Base-by-base conservation (phyloP, 1,140 invertebrate species). In the Muscidifurax raptorellus region DNA sequence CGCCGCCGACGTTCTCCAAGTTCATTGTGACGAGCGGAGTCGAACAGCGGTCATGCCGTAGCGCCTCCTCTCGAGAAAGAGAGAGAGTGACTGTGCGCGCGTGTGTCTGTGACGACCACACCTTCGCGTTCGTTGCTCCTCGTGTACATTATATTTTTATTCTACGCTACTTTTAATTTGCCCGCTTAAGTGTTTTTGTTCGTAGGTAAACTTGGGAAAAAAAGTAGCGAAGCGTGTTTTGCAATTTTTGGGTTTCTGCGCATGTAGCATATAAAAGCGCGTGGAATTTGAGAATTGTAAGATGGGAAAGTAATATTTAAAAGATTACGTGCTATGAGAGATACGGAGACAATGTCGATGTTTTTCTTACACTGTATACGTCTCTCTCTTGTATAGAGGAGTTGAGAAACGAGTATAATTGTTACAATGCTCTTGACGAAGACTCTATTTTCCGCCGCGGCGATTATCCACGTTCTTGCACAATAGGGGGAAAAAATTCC, bases 41-140 rank as follows among this genome's bases (percentile, higher is more conserved):
- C 71, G 71, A 32, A 2, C 66, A 30, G 32, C 40, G 79, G 80
- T 81, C 69, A 74, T 81, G 72, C 72, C 71, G 52, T 75, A 72
- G 28, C 44, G 36, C 69, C 69, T 59, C 36, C 78, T 3, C 78
- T 7, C 15, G 27, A 28, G 27, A 47, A 22, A 47, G 27, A 7
- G 67, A 67, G 77, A 13, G 18, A 27, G 64, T 9, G 28, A n/a
- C 25, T 59, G 59, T 27, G 52, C 9, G 44, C 44, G 69, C 69
- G 36, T 40, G 47, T 59, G 69, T 32, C 27, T 44, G 69, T 25
- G 32, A 67, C 74, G 81, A 77, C 81, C 81, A 83, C 81, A 83
- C 81, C 81, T 83, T 59, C 25, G 40, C 22, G 30, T 28, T 22
- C 79, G 67, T 28, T 32, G 40, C 66, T 71, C 30, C 40, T 59